These are phyloP conservation scores for Scolopax mira DNA, from an alignment of 2,113 vertebrate species.

Conservation along the genomic window DNA sequence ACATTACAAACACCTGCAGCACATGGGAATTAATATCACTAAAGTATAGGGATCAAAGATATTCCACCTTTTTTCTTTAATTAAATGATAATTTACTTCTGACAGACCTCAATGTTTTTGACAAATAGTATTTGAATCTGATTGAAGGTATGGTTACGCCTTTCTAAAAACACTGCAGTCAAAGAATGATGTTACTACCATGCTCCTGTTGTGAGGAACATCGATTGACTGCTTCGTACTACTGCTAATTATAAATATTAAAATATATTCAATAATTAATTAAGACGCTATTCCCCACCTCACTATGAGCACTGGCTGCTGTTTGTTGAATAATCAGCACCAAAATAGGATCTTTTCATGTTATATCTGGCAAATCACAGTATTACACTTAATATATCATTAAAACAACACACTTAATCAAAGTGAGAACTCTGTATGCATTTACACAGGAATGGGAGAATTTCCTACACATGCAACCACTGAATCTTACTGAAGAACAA, in stretches of 20 bases:
- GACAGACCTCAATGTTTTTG: slow-evolving; percentile 67
- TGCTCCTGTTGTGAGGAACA: slow-evolving; percentile 49
- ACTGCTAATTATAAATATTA: slow-evolving; percentile 57
- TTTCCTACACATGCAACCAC: neutral
- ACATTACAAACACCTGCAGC: slow-evolving; percentile 57
- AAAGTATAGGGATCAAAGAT: slow-evolving; percentile 68
- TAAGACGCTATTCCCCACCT: slow-evolving; percentile 20
- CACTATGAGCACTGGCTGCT: neutral
- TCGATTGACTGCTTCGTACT: slow-evolving; percentile 21
- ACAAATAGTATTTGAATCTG: slow-evolving; percentile 68
- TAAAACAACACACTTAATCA: neutral
- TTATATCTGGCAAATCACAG: neutral
- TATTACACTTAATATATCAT: neutral
- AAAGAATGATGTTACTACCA: slow-evolving; percentile 52
- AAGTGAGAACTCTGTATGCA: neutral
- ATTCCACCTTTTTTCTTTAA: slow-evolving; percentile 58
- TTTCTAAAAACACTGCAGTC: slow-evolving; percentile 66
- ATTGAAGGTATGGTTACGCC: slow-evolving; percentile 68
- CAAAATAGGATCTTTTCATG: slow-evolving; percentile 21
- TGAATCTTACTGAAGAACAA: neutral
- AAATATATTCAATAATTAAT: slow-evolving; percentile 61
- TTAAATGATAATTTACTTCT: slow-evolving; percentile 64
- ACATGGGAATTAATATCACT: slow-evolving; percentile 63
- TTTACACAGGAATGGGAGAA: neutral
- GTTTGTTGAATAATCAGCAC: slow-evolving; percentile 23